A percentile compares a stretch with the other conserved stretches of the same genome.
phyloP scores from a whole-genome alignment of 2,888 invertebrate genomes.

The Eubasilissa splendida region DNA sequence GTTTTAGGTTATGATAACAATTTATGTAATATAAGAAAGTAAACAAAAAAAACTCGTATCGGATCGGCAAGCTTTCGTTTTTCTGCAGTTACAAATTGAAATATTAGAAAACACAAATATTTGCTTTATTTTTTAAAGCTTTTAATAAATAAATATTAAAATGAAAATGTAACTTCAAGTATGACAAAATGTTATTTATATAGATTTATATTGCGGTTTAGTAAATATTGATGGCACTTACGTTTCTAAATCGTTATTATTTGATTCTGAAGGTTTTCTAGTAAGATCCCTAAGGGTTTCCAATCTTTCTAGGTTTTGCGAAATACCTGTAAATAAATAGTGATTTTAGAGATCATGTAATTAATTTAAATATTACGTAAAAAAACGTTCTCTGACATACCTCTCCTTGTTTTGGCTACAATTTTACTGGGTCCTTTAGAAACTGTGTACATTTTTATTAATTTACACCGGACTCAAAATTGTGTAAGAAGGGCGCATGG shows the following conservation, averaged over 20 bases:
- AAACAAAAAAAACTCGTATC: conserved; percentile 3
- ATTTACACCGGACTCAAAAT: conserved; percentile 51
- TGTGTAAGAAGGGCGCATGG: conserved; percentile 55
- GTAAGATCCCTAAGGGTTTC: conserved; percentile 82
- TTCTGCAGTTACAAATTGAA: too few species aligned
- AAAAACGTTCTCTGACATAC: conserved; percentile 65
- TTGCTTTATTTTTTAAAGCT: too few species aligned
- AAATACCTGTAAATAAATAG: conserved; percentile 75
- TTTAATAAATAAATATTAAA: too few species aligned
- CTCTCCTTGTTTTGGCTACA: conserved; percentile 88
- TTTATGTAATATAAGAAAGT: neutral
- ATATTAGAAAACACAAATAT: too few species aligned
- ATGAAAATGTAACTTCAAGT: too few species aligned
- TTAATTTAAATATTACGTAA: conserved; percentile 1
- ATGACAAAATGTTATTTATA: too few species aligned
- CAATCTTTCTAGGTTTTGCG: conserved; percentile 86
- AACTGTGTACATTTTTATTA: conserved; percentile 83
- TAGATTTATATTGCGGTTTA: neutral
- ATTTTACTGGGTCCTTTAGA: conserved; percentile 91
- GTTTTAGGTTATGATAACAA: neutral
- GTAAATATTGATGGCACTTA: conserved; percentile 31
- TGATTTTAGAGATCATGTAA: conserved; percentile 6
- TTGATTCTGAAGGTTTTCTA: conserved; percentile 78
- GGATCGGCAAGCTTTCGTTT: too few species aligned
- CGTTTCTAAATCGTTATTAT: conserved; percentile 66